Percentiles rank a stretch among this genome's conserved stretches.
These are phyloP conservation scores for Pasiphila rectangulata DNA, from an alignment of 2,888 invertebrate genomes.

Conservation along the genomic window DNA sequence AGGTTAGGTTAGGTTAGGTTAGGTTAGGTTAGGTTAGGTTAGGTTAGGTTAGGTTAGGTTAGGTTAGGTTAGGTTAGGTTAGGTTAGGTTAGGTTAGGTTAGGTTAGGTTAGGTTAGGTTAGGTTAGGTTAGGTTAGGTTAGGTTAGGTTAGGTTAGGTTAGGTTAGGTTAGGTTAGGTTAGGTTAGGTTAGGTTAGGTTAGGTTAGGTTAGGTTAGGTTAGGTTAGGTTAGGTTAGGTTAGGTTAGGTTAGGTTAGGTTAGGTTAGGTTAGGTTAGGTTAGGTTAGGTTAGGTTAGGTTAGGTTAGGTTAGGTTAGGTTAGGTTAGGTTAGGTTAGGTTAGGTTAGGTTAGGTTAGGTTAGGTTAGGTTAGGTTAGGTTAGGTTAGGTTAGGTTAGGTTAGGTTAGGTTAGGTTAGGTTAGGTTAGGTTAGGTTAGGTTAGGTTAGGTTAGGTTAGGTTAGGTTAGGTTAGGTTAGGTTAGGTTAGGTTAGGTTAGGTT, in stretches of 20 bases:
- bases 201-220: slow-evolving; percentile 16
- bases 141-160: not conserved
- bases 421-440: not conserved
- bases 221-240: slow-evolving; percentile 8
- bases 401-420: not conserved
- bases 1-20: slow-evolving; percentile 10
- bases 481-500: not conserved
- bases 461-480: not conserved
- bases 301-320: slow-evolving; percentile 2
- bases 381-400: not conserved
- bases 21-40: slow-evolving; percentile 10
- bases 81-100: not conserved
- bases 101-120: not conserved
- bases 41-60: slow-evolving; percentile 9
- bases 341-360: not conserved
- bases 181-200: slow-evolving; percentile 24
- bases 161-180: slow-evolving; percentile 12
- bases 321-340: not conserved
- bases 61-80: slow-evolving; percentile 4
- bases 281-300: slow-evolving; percentile 8
- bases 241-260: slow-evolving; percentile 8
- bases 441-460: not conserved
- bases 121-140: not conserved
- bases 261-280: slow-evolving; percentile 6
- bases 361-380: not conserved